Base-by-base conservation (phyloP, 2,113 vertebrate genomes). In the Vidua macroura region DNA sequence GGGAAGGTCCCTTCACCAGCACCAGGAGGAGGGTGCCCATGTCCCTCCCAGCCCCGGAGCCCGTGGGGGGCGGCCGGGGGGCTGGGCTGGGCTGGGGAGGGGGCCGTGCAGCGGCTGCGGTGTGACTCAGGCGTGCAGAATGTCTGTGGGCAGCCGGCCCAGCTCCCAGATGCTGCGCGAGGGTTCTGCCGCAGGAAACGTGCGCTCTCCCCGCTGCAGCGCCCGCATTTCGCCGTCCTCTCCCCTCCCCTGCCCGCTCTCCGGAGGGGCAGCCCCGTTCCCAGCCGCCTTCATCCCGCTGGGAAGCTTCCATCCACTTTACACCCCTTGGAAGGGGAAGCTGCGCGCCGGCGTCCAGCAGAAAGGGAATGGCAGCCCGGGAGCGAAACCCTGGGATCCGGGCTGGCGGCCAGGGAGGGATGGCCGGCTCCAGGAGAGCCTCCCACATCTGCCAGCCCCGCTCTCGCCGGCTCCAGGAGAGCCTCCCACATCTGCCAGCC, bases 131-230 rank as follows among this genome's bases (percentile, higher is more conserved):
- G 69, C 63, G 60, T 93, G 92, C 84, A 95, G 95, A 96, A 96
- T 95, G 92, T 96, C 96, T 83, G 91, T 82, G 96, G 96, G 96
- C 96, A 97, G 80, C 89, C 86, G 2, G 96, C 96, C 96, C 96
- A 95, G 95, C 89, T 93, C 94, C 46, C 96, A 96, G 95, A 95
- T 90, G 91, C 95, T 93, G 31, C 8, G 22, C 70, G 17, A 49
- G 58, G 49, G 80, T 88, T 90, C 5, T 0, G 79, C 66, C 55
- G 37, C 55, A 64, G 88, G 76, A 82, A 93, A 53, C 87, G 77
- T 39, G 92, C 3, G 59, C 66, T 72, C 75, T 52, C 53, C 59
- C 20, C 8, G 20, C 82, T 39, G 72, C 94, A 84, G 63, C 5
- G 4, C 55, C 58, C 2, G 2, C 24, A 1, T 23, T 62, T 43